These are phyloP conservation scores for Diachasmimorpha longicaudata DNA, from an alignment of 1,140 invertebrate genomes.

Conservation along the genomic window DNA sequence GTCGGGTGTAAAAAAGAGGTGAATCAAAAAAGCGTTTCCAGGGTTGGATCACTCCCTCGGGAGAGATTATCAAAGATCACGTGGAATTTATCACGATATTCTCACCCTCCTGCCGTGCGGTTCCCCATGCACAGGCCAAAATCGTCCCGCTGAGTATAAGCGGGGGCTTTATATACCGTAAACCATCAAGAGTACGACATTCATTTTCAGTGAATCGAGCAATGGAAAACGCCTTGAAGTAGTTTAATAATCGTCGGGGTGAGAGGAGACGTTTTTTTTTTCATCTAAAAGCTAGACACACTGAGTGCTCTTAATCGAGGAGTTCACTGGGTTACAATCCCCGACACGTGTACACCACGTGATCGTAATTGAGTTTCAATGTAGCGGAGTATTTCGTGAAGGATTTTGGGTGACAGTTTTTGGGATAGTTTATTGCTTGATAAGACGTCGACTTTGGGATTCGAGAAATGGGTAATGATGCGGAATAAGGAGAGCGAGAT, in stretches of 20 bases:
- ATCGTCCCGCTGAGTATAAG: slow-evolving; percentile 6
- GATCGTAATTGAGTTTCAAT: slow-evolving; percentile 36
- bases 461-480: not conserved
- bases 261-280: not conserved
- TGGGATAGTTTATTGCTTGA: not conserved
- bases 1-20: not conserved
- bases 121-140: not conserved
- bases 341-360: slow-evolving; percentile 31
- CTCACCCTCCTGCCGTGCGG: not conserved
- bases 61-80: slow-evolving; percentile 17
- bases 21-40: slow-evolving; percentile 9
- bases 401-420: not conserved
- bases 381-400: slow-evolving; percentile 6
- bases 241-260: slow-evolving; percentile 1
- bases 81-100: slow-evolving; percentile 20
- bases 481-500: no score
- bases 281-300: not conserved
- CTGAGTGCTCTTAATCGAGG: not conserved
- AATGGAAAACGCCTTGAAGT: slow-evolving; percentile 1
- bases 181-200: not conserved
- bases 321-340: slow-evolving; percentile 11
- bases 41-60: slow-evolving; percentile 10
- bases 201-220: not conserved
- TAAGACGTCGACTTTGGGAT: not conserved
- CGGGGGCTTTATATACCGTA: not conserved